Conservation (phyloP, 1,140 invertebrate genomes). For the Drosophila murphyi region DNA sequence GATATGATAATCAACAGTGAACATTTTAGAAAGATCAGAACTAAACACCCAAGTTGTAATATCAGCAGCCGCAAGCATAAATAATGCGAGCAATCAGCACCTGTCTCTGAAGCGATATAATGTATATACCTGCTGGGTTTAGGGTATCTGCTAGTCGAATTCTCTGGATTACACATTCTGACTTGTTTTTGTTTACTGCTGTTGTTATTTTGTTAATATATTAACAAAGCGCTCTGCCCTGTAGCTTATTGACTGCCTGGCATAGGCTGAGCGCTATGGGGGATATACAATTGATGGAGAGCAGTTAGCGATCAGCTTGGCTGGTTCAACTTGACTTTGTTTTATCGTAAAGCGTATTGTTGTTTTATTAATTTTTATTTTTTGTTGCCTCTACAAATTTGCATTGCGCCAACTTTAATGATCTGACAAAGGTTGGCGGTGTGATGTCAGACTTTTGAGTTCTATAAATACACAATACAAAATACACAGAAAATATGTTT, state of each 20-base stretch:
- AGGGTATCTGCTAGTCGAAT: too few relatives aligned
- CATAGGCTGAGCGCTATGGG: slow-evolving; percentile 4
- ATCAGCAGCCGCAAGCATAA: too few relatives aligned
- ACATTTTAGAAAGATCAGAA: too few relatives aligned
- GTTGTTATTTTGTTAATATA: slow-evolving; percentile 37
- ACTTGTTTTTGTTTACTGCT: slow-evolving; percentile 15
- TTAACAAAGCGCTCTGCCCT: slow-evolving; percentile 38
- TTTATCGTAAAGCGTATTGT: slow-evolving; percentile 52
- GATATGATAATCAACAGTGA: too few relatives aligned
- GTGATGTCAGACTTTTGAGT: slow-evolving; percentile 74
- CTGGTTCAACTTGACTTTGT: slow-evolving; percentile 64
- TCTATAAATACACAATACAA: slow-evolving; percentile 67
- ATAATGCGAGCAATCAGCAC: too few relatives aligned
- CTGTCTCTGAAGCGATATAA: too few relatives aligned
- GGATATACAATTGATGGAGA: slow-evolving; percentile 16
- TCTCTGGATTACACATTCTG: too few relatives aligned
- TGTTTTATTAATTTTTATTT: slow-evolving; percentile 40
- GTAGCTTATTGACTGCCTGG: slow-evolving; percentile 27
- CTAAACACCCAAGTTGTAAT: too few relatives aligned
- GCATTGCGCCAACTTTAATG: slow-evolving; percentile 48
- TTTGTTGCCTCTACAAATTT: slow-evolving; percentile 30
- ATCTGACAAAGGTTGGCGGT: slow-evolving; percentile 67
- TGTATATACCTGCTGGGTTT: too few relatives aligned
- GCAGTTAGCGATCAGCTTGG: slow-evolving; percentile 10
- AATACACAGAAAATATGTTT: slow-evolving; percentile 45